Base-by-base conservation (phyloP, 2,888 invertebrate species). In the Emmelina monodactyla region DNA sequence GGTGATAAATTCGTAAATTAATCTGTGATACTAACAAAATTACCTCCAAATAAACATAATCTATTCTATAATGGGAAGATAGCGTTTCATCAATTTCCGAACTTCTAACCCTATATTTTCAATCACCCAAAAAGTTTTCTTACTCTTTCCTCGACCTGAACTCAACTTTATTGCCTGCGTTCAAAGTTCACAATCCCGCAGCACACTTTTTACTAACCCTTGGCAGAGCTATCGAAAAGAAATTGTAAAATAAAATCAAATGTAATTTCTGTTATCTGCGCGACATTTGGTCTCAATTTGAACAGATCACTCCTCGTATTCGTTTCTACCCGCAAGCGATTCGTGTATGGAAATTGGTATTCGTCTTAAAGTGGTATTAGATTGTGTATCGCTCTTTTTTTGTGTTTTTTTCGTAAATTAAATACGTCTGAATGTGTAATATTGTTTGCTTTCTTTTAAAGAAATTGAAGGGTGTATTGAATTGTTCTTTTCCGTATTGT, bases 201-300 rank as follows among this genome's bases (percentile, higher is more conserved):
- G 11, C 2, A 13, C 9, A 38, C 37, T 35, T 49, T 50, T 39
- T 42, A 34, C 46, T 36, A 45, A 59, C 30, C 43, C 37, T 40
- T 48, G 40, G 34, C 34, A 32, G 41, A 29, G 40, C 25, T 51
- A 70, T 68, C 55, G 62, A 58, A 68, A 72, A 67, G 62, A 63
- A 72, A 72, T 72, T 69, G 69, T 68, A 60, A 69, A 73, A 72
- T 69, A 72, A 73, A 73, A 76, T 75, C 72, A 70, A 70, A 71
- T 59, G 62, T 67, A 62, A 75, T 67, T 68, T 62, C 55, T 53
- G 9, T 9, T 25, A 25, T 25, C 25, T 25, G n/a, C n/a, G n/a
- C n/a, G 50, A 50, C 46, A 58, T 67, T 57, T 54, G 57, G 56
- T 67, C 58, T 58, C 72, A 70, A 70, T 73, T 73, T 63, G 62